Evolutionary conservation across 1,140 invertebrate species (phyloP).

Genomic region (Pectinophora gossypiella): DNA sequence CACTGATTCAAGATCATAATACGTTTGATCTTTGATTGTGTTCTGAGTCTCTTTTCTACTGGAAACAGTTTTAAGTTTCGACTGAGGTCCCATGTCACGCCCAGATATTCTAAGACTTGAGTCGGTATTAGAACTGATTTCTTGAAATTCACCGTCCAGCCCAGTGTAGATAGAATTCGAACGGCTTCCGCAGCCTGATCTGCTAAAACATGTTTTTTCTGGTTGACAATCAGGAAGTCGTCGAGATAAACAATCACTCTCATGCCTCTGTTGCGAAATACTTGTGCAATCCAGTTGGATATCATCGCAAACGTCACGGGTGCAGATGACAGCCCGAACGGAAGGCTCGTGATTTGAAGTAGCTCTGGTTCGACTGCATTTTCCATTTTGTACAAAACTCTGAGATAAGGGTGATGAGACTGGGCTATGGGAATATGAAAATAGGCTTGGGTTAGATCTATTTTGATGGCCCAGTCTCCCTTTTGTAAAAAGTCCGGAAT

Average conservation of each 20-base stretch:
- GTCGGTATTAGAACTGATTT: neutral
- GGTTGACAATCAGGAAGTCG: constrained; percentile 17
- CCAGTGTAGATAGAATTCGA: neutral
- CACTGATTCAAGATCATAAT: neutral
- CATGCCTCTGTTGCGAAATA: constrained; percentile 21
- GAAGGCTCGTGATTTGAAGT: constrained; percentile 14
- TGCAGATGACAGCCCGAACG: constrained; percentile 15
- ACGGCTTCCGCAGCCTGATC: constrained; percentile 1
- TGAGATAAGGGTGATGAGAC: constrained; percentile 12
- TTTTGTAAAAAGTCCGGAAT: constrained; percentile 2
- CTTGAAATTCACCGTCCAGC: neutral
- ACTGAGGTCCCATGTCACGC: constrained; percentile 7
- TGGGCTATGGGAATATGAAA: constrained; percentile 7
- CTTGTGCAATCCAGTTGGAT: constrained; percentile 23
- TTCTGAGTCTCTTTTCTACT: too few relatives aligned
- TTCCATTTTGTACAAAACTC: constrained; percentile 6
- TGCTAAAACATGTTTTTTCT: neutral
- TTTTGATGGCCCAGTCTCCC: constrained; percentile 9
- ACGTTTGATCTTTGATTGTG: too few relatives aligned
- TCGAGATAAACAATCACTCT: constrained; percentile 22
- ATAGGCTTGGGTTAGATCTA: constrained; percentile 17
- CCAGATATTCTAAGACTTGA: constrained; percentile 6
- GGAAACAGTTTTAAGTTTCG: neutral
- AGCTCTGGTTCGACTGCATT: constrained; percentile 3
- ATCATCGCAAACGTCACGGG: constrained; percentile 11